Base-by-base conservation (phyloP, 1,140 invertebrate species). In the Scaptomyza montana region DNA sequence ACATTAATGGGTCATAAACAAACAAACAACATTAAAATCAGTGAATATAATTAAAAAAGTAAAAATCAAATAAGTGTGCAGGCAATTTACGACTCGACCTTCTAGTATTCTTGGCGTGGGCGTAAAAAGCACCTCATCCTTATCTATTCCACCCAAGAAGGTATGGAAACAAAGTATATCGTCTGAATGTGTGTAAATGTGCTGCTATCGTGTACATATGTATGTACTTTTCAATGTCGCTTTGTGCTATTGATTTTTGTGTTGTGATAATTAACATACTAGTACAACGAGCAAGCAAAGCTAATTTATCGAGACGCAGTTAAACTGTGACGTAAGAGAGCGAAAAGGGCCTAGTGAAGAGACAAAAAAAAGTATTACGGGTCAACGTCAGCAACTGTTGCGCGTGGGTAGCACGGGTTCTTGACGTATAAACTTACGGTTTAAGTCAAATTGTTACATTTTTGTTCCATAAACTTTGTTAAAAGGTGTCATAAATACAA, bases 301-400 rank as follows among this genome's bases (percentile, higher is more conserved):
- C 50, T 51, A 74, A 86, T 46, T 45, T 41, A 16, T 8, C 13
- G 9, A 75, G 74, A 66, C 82, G 78, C 56, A 86, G 74, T 85
- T 75, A 62, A 87, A 66, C 33, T 87, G 74, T 86, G 82, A 85
- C 81, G 81, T 86, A 74, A 86, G 43, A 57, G 45, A 67, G 62
- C 61, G 74, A 53, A 28, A 68, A 5, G 33, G 43, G 45, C 9
- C n/a, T 54, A 25, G 25, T 47, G n/a, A 43, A 45, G 19, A 13
- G 10, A 2, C 3, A 60, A 21, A 46, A 33, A 41, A 7, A 16
- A 19, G 12, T 33, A 36, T 0, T 36, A 36, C 21, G 49, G 60
- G 21, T 56, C 51, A 57, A 61, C 43, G 56, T 73, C 50, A 60
- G 56, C 41, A 67, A 67, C 46, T 60, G 55, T 67, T 66, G 56